Evolutionary conservation across 1,140 invertebrate genomes (phyloP).

Genomic region (Bombyx mandarina): DNA sequence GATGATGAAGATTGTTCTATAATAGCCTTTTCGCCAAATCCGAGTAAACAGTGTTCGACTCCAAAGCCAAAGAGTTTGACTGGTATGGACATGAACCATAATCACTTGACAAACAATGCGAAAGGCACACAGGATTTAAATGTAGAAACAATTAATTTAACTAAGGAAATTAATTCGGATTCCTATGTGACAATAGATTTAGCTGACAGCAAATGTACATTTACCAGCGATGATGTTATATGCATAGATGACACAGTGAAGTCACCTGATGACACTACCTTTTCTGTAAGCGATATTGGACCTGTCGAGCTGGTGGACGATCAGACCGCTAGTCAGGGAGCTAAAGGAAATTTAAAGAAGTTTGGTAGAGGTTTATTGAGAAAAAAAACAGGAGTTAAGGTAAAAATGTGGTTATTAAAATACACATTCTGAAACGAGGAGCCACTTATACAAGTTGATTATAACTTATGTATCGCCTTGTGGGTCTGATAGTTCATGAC

Average conservation of each 20-base stretch:
- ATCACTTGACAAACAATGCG: too few species aligned
- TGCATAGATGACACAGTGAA: slow-evolving; percentile 35
- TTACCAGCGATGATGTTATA: slow-evolving; percentile 26
- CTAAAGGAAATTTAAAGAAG: slow-evolving; percentile 25
- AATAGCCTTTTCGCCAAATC: too few species aligned
- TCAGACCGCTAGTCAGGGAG: slow-evolving; percentile 15
- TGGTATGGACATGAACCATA: too few species aligned
- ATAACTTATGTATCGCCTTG: too few species aligned
- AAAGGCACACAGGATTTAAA: too few species aligned
- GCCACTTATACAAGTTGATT: too few species aligned
- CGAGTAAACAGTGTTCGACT: too few species aligned
- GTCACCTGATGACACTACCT: slow-evolving; percentile 20
- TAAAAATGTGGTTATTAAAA: neutral
- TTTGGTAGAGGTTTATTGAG: slow-evolving; percentile 20
- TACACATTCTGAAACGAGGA: neutral
- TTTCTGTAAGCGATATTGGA: slow-evolving; percentile 20
- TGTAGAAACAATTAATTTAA: slow-evolving; percentile 28
- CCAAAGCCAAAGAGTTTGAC: too few species aligned
- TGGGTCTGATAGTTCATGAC: too few species aligned
- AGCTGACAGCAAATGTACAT: slow-evolving; percentile 28
- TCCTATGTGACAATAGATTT: slow-evolving; percentile 54
- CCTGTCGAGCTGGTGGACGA: slow-evolving; percentile 53
- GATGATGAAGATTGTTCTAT: too few species aligned
- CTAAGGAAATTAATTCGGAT: slow-evolving; percentile 40
- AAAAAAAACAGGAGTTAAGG: neutral